These are phyloP conservation scores for Amia ocellicauda DNA, from an alignment of 2,113 vertebrate species.

Conservation along the genomic window DNA sequence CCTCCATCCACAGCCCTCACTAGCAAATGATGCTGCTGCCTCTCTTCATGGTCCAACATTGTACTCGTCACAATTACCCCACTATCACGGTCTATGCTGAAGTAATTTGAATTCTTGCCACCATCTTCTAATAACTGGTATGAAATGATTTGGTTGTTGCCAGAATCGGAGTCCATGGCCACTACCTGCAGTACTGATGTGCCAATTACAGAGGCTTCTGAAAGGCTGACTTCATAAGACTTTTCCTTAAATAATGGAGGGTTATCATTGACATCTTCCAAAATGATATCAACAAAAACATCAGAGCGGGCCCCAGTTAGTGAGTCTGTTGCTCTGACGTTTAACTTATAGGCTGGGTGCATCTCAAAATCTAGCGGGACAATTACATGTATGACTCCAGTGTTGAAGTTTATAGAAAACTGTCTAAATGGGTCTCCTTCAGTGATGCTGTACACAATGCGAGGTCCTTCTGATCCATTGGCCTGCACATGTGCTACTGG, in stretches of 20 bases:
- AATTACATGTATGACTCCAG: slow-evolving; percentile 83
- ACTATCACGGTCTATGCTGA: slow-evolving; percentile 79
- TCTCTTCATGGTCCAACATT: slow-evolving; percentile 81
- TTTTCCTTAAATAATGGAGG: slow-evolving; percentile 76
- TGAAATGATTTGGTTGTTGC: slow-evolving; percentile 79
- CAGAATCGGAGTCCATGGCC: slow-evolving; percentile 83
- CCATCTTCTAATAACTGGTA: slow-evolving; percentile 82
- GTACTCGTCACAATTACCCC: slow-evolving; percentile 77
- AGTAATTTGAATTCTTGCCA: slow-evolving; percentile 70
- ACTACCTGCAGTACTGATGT: slow-evolving; percentile 75
- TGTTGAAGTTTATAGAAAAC: slow-evolving; percentile 92
- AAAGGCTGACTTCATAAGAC: slow-evolving; percentile 73
- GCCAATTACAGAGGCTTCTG: slow-evolving; percentile 84
- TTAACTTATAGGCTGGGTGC: slow-evolving; percentile 92
- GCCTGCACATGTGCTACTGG: slow-evolving; percentile 90
- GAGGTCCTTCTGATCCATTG: slow-evolving; percentile 87
- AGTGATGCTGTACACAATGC: slow-evolving; percentile 88
- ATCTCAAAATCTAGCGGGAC: slow-evolving; percentile 87
- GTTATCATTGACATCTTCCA: slow-evolving; percentile 93
- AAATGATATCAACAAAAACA: slow-evolving; percentile 89
- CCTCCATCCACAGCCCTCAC: slow-evolving; percentile 83
- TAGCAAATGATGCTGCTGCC: slow-evolving; percentile 68
- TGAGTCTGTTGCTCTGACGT: slow-evolving; percentile 85
- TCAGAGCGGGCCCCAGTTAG: slow-evolving; percentile 83
- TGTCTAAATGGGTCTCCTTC: slow-evolving; percentile 91